Evolutionary conservation across 1,140 invertebrate species (phyloP), one percentile per base, ranked within the genome.

Genomic region (Lamellibrachia luymesi): DNA sequence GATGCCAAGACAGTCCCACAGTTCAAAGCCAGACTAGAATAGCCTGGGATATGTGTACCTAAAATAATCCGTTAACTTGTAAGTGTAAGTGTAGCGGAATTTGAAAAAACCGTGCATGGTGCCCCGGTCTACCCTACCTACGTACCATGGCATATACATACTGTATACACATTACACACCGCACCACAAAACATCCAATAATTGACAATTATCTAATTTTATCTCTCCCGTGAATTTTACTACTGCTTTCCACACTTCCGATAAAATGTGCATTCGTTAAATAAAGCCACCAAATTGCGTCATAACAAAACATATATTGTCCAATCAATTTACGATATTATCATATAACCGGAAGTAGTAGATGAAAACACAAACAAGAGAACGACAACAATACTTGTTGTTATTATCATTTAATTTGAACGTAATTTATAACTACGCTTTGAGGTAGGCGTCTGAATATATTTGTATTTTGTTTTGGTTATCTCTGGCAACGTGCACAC

Each of bases 341-440:
- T 80, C 64, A 80, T 22, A 8, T 80, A 80, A 80, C 64, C 64
- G 64, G 64, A 80, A 80, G 64, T 80, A 80, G 64, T 80, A 2
- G 64, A 80, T 80, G 64, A 80, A 80, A 80, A 80, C 64, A 80
- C 64, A 80, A 80, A 80, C 64, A 80, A 80, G 64, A 80, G 64
- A 80, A 80, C 64, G 64, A 80, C 64, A 80, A 80, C 64, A 80
- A 80, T 80, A 80, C 64, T 80, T 80, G 64, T 80, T 80, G 64
- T 80, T 80, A 10, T 80, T 80, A 80, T 80, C 64, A 80, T 80
- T 17, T 80, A 80, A 80, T 80, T 80, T 80, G 64, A 80, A 80
- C 64, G 64, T 80, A 22, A 80, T 80, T 80, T 10, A 80, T 80
- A 10, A 80, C 64, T 80, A 80, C 64, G 64, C 25, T 22, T 80